phyloP scores from a whole-genome alignment of 1,140 invertebrate species.

The Drosophila pallidifrons region DNA sequence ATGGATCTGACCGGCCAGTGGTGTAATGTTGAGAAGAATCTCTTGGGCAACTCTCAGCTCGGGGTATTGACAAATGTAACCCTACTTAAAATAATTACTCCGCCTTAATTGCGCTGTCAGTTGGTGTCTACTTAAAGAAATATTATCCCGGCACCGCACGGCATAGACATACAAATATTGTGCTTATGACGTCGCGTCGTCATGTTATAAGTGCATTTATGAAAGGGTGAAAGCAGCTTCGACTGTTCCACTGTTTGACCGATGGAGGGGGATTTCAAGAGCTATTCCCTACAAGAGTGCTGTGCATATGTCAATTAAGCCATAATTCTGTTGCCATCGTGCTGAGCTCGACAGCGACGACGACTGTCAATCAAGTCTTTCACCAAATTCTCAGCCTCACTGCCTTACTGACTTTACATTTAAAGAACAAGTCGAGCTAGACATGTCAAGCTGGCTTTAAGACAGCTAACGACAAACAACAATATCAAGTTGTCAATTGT shows the following conservation, averaged over 20 bases:
- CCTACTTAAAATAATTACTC: conserved; percentile 83
- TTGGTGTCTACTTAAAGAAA: conserved; percentile 82
- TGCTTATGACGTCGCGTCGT: conserved; percentile 29
- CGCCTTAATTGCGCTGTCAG: conserved; percentile 81
- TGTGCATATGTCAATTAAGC: conserved; percentile 79
- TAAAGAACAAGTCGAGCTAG: conserved; percentile 33
- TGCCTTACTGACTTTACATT: conserved; percentile 78
- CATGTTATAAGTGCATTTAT: conserved; percentile 35
- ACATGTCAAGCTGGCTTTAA: conserved; percentile 68
- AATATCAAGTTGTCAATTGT: conserved; percentile 68
- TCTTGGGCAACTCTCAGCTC: conserved; percentile 34
- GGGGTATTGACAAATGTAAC: conserved; percentile 76
- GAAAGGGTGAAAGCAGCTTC: conserved; percentile 53
- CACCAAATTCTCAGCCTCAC: conserved; percentile 36
- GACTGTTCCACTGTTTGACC: neutral
- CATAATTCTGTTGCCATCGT: conserved; percentile 78
- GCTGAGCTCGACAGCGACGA: conserved; percentile 54
- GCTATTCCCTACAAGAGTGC: conserved; percentile 55
- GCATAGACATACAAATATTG: conserved; percentile 66
- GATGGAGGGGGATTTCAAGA: conserved; percentile 12
- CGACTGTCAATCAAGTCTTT: conserved; percentile 78
- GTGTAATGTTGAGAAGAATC: conserved; percentile 16
- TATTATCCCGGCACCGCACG: conserved; percentile 68
- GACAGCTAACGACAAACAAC: conserved; percentile 45
- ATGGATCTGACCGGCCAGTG: conserved; percentile 12